Evolutionary conservation across 2,888 invertebrate genomes (phyloP).

Genomic region (Crepidodera aurea): DNA sequence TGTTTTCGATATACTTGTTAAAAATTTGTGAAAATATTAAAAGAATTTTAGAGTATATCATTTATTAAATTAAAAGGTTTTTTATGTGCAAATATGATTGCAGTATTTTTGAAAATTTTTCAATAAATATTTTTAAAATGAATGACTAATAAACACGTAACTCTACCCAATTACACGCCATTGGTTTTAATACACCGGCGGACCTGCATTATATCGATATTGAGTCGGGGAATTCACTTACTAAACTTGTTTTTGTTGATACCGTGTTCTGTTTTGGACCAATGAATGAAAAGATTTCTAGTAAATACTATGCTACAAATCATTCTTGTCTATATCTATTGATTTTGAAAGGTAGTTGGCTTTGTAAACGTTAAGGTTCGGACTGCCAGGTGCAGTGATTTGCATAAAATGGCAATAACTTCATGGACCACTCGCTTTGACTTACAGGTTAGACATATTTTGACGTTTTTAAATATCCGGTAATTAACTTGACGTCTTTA

Average conservation of each 20-base stretch:
- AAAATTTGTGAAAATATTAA: no score
- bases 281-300: slow-evolving; percentile 32
- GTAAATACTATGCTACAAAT: slow-evolving; percentile 34
- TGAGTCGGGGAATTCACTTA: slow-evolving; percentile 16
- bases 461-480: slow-evolving; percentile 24
- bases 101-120: no score
- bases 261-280: slow-evolving; percentile 14
- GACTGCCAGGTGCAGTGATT: slow-evolving; percentile 34
- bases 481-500: neutral
- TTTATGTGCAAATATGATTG: no score
- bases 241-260: slow-evolving; percentile 31
- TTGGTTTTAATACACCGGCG: slow-evolving; percentile 1
- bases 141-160: no score
- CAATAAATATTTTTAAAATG: no score
- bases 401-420: slow-evolving; percentile 37
- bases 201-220: slow-evolving; percentile 26
- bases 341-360: slow-evolving; percentile 27
- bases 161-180: no score
- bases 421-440: slow-evolving; percentile 28
- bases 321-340: slow-evolving; percentile 27
- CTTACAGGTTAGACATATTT: slow-evolving; percentile 30
- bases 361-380: slow-evolving; percentile 22
- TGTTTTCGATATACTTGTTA: no score
- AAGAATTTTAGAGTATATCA: no score
- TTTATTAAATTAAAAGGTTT: no score